A percentile compares a stretch with the other conserved stretches of the same genome.
Conservation (phyloP, 2,888 invertebrate genomes). For the Drosophila buzzatii region DNA sequence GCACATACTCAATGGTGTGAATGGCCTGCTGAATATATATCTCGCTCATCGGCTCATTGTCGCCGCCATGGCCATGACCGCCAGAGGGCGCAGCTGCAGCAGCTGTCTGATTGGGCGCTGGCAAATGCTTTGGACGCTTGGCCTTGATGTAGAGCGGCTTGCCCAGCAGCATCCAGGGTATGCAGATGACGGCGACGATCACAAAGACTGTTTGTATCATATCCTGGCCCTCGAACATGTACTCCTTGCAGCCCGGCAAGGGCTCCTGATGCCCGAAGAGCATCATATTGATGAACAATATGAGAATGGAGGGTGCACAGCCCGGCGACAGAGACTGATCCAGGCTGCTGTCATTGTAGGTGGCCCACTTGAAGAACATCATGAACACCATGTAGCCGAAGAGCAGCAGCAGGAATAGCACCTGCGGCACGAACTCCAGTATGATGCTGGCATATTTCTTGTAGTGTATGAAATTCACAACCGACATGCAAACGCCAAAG, state of each 20-base stretch:
- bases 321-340: constrained; percentile 84
- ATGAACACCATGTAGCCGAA: constrained; percentile 97
- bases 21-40: constrained; percentile 96
- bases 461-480: constrained; percentile 91
- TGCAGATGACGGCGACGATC: constrained; percentile 91
- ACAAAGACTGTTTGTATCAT: constrained; percentile 92
- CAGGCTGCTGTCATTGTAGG: constrained; percentile 86
- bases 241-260: constrained; percentile 86
- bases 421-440: constrained; percentile 95
- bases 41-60: constrained; percentile 91
- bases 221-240: constrained; percentile 90
- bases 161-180: constrained; percentile 97
- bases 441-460: constrained; percentile 89
- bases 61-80: constrained; percentile 78
- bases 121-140: constrained; percentile 58
- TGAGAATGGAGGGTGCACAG: constrained; percentile 91
- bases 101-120: constrained; percentile 12
- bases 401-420: constrained; percentile 93
- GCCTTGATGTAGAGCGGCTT: constrained; percentile 93
- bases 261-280: constrained; percentile 87
- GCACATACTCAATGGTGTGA: constrained; percentile 98
- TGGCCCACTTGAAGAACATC: constrained; percentile 96
- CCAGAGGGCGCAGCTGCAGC: constrained; percentile 21
- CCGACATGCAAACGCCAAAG: constrained; percentile 94
- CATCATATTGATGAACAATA: constrained; percentile 93